Evolutionary conservation across 2,888 invertebrate genomes (phyloP).

Genomic region (Sarcophaga carnaria): DNA sequence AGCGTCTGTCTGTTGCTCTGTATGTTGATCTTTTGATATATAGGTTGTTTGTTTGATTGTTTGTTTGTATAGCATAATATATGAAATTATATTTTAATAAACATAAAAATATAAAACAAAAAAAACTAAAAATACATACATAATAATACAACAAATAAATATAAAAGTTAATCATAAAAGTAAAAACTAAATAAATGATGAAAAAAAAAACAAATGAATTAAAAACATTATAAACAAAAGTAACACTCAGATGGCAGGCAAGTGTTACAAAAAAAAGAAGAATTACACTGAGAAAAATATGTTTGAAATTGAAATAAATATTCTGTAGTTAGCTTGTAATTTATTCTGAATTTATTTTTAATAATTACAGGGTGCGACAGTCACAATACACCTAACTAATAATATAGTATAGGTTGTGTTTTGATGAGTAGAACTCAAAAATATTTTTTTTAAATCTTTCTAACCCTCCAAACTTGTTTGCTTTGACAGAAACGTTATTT

Average conservation of each 20-base stretch:
- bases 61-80: constrained; percentile 4
- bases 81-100: constrained; percentile 8
- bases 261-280: neutral
- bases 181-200: no score
- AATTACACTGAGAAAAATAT: constrained; percentile 32
- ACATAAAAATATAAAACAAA: constrained; percentile 19
- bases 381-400: no score
- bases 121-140: neutral
- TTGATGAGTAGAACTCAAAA: no score
- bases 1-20: neutral
- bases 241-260: neutral
- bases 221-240: constrained; percentile 23
- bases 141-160: constrained; percentile 1
- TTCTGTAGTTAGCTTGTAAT: no score
- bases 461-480: no score
- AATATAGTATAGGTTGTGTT: no score
- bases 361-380: neutral
- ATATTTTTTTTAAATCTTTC: neutral
- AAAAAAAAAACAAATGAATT: neutral
- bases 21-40: constrained; percentile 19
- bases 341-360: neutral
- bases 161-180: constrained; percentile 7
- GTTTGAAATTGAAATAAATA: no score
- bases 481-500: no score
- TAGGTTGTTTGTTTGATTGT: neutral